Percentiles rank a stretch among this genome's conserved stretches.
These are phyloP conservation scores for Marcusenius ussheri DNA, from an alignment of 2,113 vertebrate species.

Conservation along the genomic window DNA sequence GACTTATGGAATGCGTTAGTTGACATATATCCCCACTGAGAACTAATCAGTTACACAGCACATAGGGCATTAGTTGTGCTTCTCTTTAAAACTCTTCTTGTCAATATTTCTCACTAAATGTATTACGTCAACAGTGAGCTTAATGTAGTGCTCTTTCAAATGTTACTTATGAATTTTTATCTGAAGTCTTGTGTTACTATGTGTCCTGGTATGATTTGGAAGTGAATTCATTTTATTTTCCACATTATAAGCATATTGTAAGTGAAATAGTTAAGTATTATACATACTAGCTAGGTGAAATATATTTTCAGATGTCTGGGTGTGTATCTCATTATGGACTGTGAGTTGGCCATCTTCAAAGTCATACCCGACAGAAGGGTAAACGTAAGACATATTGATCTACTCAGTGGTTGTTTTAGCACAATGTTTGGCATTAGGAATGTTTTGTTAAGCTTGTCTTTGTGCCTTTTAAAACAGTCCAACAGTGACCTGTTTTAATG, in stretches of 20 bases:
- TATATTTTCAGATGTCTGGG: neutral
- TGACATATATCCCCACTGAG: neutral
- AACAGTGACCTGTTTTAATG: conserved; percentile 32
- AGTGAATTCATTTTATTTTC: neutral
- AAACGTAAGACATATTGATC: too few relatives aligned
- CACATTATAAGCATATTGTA: neutral
- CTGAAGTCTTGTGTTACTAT: neutral
- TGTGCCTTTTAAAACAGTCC: neutral
- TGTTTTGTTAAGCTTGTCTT: neutral
- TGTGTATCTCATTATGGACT: neutral
- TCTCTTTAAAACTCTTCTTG: neutral
- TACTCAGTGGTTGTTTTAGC: neutral
- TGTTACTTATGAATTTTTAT: neutral
- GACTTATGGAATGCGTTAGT: neutral
- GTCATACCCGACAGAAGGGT: neutral
- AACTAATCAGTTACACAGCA: neutral
- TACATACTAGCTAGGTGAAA: neutral
- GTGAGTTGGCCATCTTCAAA: neutral
- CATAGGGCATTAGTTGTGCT: neutral
- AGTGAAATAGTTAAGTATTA: neutral
- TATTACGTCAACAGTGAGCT: neutral
- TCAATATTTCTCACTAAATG: neutral
- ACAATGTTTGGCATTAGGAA: neutral
- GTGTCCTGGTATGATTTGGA: neutral
- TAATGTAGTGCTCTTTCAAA: neutral